Conservation (phyloP, 2,888 invertebrate species). For the Azorinus chamasolen region DNA sequence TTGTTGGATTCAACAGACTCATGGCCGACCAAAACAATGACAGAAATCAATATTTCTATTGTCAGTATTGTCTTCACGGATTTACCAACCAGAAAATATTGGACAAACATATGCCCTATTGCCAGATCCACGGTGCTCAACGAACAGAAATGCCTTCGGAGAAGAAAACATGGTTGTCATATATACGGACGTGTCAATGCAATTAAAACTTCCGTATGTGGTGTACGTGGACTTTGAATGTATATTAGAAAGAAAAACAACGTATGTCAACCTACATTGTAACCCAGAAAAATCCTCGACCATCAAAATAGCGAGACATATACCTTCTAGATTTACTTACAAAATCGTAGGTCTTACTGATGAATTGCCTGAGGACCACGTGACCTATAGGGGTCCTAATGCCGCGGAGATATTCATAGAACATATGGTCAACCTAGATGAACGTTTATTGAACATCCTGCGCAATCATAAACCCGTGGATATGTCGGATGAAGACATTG, state of each 20-base stretch:
- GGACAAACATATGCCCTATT: slow-evolving; percentile 20
- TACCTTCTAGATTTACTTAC: too few species aligned
- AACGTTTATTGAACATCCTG: slow-evolving; percentile 16
- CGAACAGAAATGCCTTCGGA: slow-evolving; percentile 12
- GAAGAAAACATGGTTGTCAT: slow-evolving; percentile 2
- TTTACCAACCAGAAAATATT: background rate
- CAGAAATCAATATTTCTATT: slow-evolving; percentile 4
- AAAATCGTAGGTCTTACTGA: too few species aligned
- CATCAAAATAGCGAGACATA: too few species aligned
- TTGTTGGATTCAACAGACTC: slow-evolving; percentile 17
- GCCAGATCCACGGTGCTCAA: slow-evolving; percentile 4
- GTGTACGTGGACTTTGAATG: slow-evolving; percentile 15
- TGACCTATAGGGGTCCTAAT: slow-evolving; percentile 20
- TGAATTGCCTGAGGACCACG: slow-evolving; percentile 10
- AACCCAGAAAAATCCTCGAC: background rate
- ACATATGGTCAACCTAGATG: slow-evolving; percentile 13
- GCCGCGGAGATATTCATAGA: slow-evolving; percentile 8
- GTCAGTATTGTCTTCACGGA: slow-evolving; percentile 11
- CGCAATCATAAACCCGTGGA: background rate
- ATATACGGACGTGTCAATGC: slow-evolving; percentile 2
- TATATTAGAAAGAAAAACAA: background rate
- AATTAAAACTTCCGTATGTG: slow-evolving; percentile 19
- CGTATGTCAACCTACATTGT: background rate
- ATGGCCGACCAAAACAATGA: slow-evolving; percentile 1
- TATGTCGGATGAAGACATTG: slow-evolving; percentile 3